Base-by-base conservation (phyloP, 2,797 vertebrate species). In the Brachyrhaphis roseni region DNA sequence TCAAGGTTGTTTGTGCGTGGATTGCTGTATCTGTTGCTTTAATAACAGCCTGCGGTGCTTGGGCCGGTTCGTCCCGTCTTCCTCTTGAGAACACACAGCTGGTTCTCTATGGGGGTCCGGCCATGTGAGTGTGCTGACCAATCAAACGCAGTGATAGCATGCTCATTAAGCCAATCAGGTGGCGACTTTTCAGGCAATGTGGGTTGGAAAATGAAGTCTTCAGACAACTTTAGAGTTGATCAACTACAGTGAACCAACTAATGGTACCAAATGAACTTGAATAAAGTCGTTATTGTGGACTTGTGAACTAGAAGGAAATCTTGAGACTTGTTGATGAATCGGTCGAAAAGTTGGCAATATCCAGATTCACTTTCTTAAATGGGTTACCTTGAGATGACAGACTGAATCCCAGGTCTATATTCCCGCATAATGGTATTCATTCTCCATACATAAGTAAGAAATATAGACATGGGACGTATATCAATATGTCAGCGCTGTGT, bases 381-480 rank as follows among this genome's bases (percentile, higher is more conserved):
- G 62, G 51, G 46, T 77, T 74, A 75, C 39, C 7, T 39, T 31
- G 0, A 66, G 36, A 26, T 82, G 18, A 49, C 49, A 45, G n/a
- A 51, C 45, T 41, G 39, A 75, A 43, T 75, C 34, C 23, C 51
- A 26, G 43, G 26, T 62, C 64, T 31, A 15, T 70, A 76, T 73
- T 75, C 15, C 20, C 11, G 13, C 6, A 31, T 57, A n/a, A 57
- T 31, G 66, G 8, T 49, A 72, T 79, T 80, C 4, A 53, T 80
- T 78, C 75, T 68, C 12, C 75, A 73, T 46, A 66, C 64, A 84
- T 79, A 80, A 82, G 46, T 45, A 77, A 49, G 36, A 53, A 49
- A 36, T 20, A 0, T 26, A 57, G 2, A 46, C 28, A 57, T 23
- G 72, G 18, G 28, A 23, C 8, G 34, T 68, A 31, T 62, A 84